phyloP scores from a whole-genome alignment of 2,113 vertebrate species.

The Brachypodius melanocephalos region DNA sequence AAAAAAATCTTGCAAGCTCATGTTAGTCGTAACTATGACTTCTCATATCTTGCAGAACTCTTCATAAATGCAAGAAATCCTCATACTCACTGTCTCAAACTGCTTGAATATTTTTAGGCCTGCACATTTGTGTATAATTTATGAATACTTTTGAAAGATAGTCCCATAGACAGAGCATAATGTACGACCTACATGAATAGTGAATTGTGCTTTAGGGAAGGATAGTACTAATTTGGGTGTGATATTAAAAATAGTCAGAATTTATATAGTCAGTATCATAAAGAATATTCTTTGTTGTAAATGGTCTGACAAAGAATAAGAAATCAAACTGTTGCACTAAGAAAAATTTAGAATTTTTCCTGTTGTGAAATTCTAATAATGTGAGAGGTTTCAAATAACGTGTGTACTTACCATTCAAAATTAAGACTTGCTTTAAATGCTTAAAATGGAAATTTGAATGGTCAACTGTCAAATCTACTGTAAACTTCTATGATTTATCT shows the following conservation, averaged over 20 bases:
- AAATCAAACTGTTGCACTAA: background rate
- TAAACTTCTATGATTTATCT: background rate
- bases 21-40: background rate
- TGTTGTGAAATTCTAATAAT: background rate
- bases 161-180: background rate
- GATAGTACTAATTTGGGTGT: background rate
- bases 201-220: background rate
- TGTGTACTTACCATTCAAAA: background rate
- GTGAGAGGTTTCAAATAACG: background rate
- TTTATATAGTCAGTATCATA: background rate
- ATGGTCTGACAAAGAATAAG: background rate
- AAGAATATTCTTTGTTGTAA: background rate
- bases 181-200: background rate
- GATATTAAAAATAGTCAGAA: background rate
- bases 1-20: background rate
- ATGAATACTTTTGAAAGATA: slow-evolving; percentile 29
- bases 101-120: slow-evolving; percentile 27
- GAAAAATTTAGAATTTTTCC: background rate
- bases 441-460: background rate
- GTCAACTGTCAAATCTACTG: background rate
- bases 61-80: background rate
- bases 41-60: background rate
- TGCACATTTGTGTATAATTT: slow-evolving; percentile 27
- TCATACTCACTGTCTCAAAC: background rate
- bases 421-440: background rate